These are phyloP conservation scores for Eidolon helvum DNA, from an alignment of 2,113 vertebrate species.

Conservation along the genomic window DNA sequence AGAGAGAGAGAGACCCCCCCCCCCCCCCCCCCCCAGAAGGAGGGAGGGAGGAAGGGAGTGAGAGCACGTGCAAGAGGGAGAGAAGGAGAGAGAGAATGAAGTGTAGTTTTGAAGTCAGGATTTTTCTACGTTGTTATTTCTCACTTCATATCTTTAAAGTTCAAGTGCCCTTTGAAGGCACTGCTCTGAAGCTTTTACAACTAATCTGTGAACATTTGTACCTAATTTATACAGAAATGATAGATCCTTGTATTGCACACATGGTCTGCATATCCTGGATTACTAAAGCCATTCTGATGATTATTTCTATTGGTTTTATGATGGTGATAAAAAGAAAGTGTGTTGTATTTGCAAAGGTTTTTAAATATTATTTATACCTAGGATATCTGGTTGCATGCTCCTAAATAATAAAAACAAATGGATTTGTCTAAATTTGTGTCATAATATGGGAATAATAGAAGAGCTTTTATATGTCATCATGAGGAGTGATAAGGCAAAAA, in stretches of 20 bases:
- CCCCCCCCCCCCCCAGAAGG: no score
- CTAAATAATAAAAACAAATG: neutral
- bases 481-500: slow-evolving; percentile 65
- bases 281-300: neutral
- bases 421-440: slow-evolving; percentile 2
- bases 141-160: slow-evolving; percentile 32
- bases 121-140: slow-evolving; percentile 30
- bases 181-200: slow-evolving; percentile 23
- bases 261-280: slow-evolving; percentile 49
- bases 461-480: slow-evolving; percentile 71
- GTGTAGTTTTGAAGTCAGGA: slow-evolving; percentile 28
- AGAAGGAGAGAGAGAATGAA: neutral
- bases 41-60: neutral
- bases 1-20: neutral
- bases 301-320: slow-evolving; percentile 64
- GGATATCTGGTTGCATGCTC: neutral
- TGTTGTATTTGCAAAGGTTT: slow-evolving; percentile 15
- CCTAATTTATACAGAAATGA: slow-evolving; percentile 53
- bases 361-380: neutral
- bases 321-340: neutral
- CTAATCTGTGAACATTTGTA: slow-evolving; percentile 41
- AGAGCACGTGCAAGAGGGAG: neutral
- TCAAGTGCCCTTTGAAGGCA: slow-evolving; percentile 49
- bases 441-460: slow-evolving; percentile 51
- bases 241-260: neutral